Percentiles rank a stretch among this genome's conserved stretches.
These are phyloP conservation scores for Harmothoe impar DNA, from an alignment of 2,888 invertebrate genomes.

Conservation along the genomic window DNA sequence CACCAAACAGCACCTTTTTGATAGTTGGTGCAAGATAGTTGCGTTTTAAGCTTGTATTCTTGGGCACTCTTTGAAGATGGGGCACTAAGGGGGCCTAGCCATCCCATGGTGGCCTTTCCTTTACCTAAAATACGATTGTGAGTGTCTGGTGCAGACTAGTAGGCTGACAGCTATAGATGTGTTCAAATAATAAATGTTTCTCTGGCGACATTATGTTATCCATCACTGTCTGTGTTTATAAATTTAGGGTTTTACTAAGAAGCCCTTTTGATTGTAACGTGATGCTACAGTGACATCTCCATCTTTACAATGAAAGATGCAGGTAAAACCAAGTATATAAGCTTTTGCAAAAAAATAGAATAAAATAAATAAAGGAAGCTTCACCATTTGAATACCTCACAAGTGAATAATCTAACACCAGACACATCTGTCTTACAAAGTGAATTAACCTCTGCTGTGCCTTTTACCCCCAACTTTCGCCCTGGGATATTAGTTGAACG, in stretches of 20 bases:
- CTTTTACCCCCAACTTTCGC: neutral
- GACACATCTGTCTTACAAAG: conserved; percentile 17
- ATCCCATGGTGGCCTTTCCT: neutral
- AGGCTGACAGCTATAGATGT: too few relatives aligned
- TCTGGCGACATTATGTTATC: too few relatives aligned
- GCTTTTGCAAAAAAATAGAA: neutral
- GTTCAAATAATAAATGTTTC: too few relatives aligned
- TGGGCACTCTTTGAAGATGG: neutral
- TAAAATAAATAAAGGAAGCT: too few relatives aligned
- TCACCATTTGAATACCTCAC: neutral
- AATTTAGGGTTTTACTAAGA: too few relatives aligned
- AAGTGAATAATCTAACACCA: neutral
- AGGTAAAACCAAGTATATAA: neutral
- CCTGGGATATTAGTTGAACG: neutral
- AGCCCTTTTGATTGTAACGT: too few relatives aligned
- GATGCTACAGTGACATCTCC: too few relatives aligned
- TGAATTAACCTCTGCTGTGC: neutral
- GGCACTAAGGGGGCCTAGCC: neutral
- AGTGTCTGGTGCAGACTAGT: neutral
- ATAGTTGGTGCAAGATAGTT: neutral
- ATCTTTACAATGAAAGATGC: neutral
- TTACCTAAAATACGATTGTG: neutral
- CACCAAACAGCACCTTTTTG: neutral
- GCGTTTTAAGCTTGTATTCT: neutral
- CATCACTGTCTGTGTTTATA: too few relatives aligned